These are phyloP conservation scores for Acrobasis repandana DNA, from an alignment of 2,888 invertebrate species.

Conservation along the genomic window DNA sequence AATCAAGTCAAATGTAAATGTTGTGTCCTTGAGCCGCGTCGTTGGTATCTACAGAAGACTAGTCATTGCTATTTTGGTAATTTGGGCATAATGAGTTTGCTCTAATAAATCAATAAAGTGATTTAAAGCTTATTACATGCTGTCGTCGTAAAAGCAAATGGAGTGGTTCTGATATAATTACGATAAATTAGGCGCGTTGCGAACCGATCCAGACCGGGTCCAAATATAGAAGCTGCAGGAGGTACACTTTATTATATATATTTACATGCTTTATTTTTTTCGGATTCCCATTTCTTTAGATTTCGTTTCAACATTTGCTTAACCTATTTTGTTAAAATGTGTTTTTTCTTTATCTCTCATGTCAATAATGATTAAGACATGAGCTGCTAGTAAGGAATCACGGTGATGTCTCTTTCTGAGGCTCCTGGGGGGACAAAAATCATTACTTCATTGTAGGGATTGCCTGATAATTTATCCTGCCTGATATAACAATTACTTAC, in stretches of 20 bases:
- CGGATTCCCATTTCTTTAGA: too few species aligned
- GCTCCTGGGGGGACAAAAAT: too few species aligned
- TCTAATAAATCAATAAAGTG: background rate
- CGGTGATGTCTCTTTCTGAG: too few species aligned
- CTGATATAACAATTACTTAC: too few species aligned
- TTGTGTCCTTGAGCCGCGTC: background rate
- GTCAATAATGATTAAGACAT: too few species aligned
- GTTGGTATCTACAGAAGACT: background rate
- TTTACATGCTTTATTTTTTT: too few species aligned
- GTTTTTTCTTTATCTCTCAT: too few species aligned
- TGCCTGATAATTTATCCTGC: too few species aligned
- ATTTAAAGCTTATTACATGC: background rate
- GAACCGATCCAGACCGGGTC: background rate
- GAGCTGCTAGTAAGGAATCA: too few species aligned
- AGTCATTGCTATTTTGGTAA: background rate
- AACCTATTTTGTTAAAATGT: too few species aligned
- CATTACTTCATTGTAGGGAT: too few species aligned
- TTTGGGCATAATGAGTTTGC: background rate
- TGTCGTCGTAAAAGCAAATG: slow-evolving; percentile 1
- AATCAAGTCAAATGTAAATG: background rate
- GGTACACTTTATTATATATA: background rate
- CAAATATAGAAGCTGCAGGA: background rate
- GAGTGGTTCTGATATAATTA: slow-evolving; percentile 2
- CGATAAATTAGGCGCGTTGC: slow-evolving; percentile 16
- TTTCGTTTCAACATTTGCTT: too few species aligned